Percentiles rank a stretch among this genome's conserved stretches.
Evolutionary conservation across 2,113 vertebrate species (phyloP).

Genomic region (Chrysemys picta): DNA sequence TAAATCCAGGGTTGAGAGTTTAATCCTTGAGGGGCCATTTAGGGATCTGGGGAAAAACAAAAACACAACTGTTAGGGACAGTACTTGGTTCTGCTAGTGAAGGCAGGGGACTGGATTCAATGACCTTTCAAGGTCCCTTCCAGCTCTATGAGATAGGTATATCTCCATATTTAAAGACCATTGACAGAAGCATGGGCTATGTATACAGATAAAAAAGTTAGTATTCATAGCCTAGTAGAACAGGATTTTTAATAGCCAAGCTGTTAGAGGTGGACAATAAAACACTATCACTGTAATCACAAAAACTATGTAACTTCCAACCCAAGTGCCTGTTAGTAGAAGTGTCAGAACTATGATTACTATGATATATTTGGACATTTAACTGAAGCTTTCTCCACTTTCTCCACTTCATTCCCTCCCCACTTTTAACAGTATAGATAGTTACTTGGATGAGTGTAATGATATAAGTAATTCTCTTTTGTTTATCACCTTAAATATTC

Average conservation of each 20-base stretch:
- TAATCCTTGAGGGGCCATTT: too few species aligned
- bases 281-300: too few species aligned
- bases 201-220: too few species aligned
- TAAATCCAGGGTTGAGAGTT: too few species aligned
- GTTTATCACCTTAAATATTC: not conserved
- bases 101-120: too few species aligned
- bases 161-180: too few species aligned
- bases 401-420: not conserved
- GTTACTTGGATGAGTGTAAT: not conserved
- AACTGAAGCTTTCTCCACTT: not conserved
- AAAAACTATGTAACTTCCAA: not conserved
- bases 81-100: too few species aligned
- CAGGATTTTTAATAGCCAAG: not conserved
- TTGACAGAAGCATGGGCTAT: too few species aligned
- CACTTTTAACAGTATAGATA: not conserved
- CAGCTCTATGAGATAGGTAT: too few species aligned
- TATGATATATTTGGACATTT: not conserved
- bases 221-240: not conserved
- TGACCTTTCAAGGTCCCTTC: too few species aligned
- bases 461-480: not conserved
- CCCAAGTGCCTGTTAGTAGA: not conserved
- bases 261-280: not conserved
- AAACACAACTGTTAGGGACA: too few species aligned
- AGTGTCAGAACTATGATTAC: not conserved
- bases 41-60: too few species aligned